Base-by-base conservation (phyloP, 2,888 invertebrate species). In the Epinotia ramella region DNA sequence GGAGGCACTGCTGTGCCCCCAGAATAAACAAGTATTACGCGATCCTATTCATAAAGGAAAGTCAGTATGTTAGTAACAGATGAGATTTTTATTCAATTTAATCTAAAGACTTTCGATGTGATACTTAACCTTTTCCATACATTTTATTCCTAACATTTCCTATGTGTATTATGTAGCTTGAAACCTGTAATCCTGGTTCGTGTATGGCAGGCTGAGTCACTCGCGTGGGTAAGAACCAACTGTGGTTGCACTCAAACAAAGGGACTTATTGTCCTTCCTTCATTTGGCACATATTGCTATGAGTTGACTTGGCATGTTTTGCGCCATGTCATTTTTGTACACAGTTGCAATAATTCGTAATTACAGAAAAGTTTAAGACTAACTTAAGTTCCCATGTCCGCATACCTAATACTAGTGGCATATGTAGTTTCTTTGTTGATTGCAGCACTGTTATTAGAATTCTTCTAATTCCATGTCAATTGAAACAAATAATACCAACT, bases 151-250 rank as follows among this genome's bases (percentile, higher is more conserved):
- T 13, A 18, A 44, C 24, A 18, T 66, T 57, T 57, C 11, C 28
- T 67, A 12, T n/a, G n/a, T n/a, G n/a, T 20, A 68, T 56, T 66
- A 66, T 9, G n/a, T 59, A n/a, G 33, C 16, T 59, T 53, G 59
- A 73, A 66, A 73, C 69, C 24, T 56, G 67, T 68, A 20, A 59
- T 20, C 69, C 59, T 24, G 20, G 11, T 24, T 59, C 68, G 24
- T 68, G 0, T 28, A 69, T 16, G 69, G 70, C 40, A 60, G 65
- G 44, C 74, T 74, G 64, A 74, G 69, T 74, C 74, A 70, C 46
- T 11, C 16, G 70, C 70, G 60, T 74, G 74, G 63, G 70, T 70
- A 65, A 64, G 24, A 16, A 24, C 12, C 40, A 13, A 13, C 63
- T 63, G 57, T 24, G 60, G 59, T 46, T 69, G 46, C n/a, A 53